A percentile compares a stretch with the other conserved stretches of the same genome.
Conservation (phyloP, 2,888 invertebrate species). For the Lasius platythorax region DNA sequence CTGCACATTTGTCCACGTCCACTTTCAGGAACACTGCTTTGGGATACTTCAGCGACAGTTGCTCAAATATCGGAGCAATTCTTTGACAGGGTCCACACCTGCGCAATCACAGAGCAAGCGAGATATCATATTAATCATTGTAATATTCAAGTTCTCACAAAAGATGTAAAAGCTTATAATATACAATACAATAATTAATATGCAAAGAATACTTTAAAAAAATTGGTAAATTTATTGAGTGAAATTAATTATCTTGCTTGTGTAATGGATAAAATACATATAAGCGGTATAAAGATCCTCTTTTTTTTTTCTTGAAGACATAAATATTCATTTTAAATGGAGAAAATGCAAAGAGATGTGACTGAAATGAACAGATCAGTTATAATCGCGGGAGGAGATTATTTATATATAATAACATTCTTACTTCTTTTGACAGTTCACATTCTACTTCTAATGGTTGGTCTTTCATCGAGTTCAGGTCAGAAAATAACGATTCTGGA, state of each 20-base stretch:
- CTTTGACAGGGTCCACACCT: constrained; percentile 99
- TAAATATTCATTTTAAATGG: neutral
- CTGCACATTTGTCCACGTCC: constrained; percentile 97
- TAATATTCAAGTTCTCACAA: neutral
- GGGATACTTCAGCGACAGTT: constrained; percentile 94
- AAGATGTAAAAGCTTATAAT: neutral
- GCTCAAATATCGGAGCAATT: constrained; percentile 97
- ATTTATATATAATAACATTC: neutral
- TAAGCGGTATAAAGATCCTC: too few relatives aligned
- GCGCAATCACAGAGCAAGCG: constrained; percentile 15
- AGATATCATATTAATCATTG: neutral
- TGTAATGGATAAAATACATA: neutral
- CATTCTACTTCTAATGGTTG: neutral
- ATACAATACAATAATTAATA: neutral
- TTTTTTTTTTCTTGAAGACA: neutral
- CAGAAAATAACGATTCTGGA: neutral
- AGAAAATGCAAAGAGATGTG: neutral
- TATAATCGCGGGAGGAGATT: neutral
- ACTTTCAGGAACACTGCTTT: constrained; percentile 97
- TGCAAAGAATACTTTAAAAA: neutral
- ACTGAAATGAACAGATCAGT: neutral
- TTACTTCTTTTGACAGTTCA: constrained; percentile 21
- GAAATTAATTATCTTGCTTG: neutral
- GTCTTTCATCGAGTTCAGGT: neutral
- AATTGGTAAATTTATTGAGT: neutral